phyloP scores from a whole-genome alignment of 2,113 vertebrate species.

The Myotis brandtii region DNA sequence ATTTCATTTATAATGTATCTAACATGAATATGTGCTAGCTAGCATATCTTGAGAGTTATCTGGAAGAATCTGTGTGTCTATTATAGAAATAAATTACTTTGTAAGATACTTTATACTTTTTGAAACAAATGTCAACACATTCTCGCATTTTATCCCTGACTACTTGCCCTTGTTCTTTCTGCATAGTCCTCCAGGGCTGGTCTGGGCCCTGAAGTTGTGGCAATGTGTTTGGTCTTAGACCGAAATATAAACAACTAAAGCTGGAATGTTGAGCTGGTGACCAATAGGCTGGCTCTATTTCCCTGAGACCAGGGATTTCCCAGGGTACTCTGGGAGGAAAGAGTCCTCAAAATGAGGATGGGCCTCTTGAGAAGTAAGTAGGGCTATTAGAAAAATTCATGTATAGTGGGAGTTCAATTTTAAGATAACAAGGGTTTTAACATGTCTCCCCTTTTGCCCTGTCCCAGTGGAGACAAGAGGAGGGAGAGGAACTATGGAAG shows the following conservation, averaged over 20 bases:
- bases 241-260: neutral
- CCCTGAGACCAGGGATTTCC: neutral
- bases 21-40: neutral
- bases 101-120: conserved; percentile 23
- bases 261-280: neutral
- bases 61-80: neutral
- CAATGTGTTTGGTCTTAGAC: neutral
- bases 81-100: conserved; percentile 19
- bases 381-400: neutral
- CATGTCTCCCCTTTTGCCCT: neutral
- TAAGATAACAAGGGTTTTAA: neutral
- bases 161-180: neutral
- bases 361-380: neutral
- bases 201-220: neutral
- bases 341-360: neutral
- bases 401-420: neutral
- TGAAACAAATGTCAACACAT: neutral
- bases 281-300: neutral
- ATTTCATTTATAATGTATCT: conserved; percentile 16
- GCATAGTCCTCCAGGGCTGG: neutral
- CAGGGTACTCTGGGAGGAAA: neutral
- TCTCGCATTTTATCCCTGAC: neutral
- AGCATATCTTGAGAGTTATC: conserved; percentile 28
- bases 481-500: neutral
- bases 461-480: neutral